phyloP scores from a whole-genome alignment of 1,140 invertebrate genomes.

The Scaptodrosophila lebanonensis region DNA sequence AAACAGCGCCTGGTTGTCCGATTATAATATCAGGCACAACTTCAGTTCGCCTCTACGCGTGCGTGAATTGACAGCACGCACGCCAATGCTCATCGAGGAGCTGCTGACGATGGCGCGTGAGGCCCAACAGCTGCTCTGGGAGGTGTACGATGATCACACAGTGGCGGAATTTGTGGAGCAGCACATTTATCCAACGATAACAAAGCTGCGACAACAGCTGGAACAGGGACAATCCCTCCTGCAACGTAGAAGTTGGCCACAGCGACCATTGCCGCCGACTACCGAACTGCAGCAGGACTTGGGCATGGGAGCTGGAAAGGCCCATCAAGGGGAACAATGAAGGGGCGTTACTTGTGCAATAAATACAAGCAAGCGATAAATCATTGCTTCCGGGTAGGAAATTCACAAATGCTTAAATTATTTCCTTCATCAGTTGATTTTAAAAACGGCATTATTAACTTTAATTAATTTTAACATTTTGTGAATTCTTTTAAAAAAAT shows the following conservation, averaged over 20 bases:
- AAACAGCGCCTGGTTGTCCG: conserved; percentile 84
- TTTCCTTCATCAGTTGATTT: no score
- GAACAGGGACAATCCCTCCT: conserved; percentile 75
- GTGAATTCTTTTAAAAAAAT: no score
- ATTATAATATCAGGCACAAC: conserved; percentile 87
- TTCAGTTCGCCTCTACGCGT: conserved; percentile 86
- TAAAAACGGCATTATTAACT: no score
- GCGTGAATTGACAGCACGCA: conserved; percentile 82
- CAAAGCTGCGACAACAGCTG: conserved; percentile 77
- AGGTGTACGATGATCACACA: conserved; percentile 84
- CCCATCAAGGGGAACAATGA: no score
- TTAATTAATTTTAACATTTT: no score
- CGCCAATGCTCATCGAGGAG: conserved; percentile 82
- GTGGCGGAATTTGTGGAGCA: conserved; percentile 87
- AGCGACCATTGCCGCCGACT: conserved; percentile 68
- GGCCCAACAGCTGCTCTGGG: conserved; percentile 82
- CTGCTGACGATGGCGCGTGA: conserved; percentile 81
- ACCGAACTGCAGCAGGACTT: conserved; percentile 48
- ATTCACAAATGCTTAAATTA: no score
- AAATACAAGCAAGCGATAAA: no score
- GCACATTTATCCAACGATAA: conserved; percentile 78
- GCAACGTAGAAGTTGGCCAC: conserved; percentile 69
- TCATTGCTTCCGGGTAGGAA: no score
- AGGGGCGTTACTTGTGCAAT: no score
- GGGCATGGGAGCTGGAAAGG: conserved; percentile 30